These are phyloP conservation scores for Asteroscopus sphinx DNA, from an alignment of 2,888 invertebrate genomes.

Conservation along the genomic window DNA sequence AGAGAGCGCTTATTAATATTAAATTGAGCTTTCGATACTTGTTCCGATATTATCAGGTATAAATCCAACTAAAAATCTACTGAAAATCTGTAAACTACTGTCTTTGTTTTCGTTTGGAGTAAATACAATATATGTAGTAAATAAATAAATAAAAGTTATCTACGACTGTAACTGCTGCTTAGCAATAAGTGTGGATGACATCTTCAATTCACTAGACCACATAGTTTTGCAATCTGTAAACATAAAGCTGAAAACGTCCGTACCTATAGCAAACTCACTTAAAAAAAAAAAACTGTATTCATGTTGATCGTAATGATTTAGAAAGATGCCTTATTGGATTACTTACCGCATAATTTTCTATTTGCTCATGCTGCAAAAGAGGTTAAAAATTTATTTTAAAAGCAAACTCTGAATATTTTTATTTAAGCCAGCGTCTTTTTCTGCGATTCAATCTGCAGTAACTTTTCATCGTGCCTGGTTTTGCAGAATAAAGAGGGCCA, in stretches of 20 bases:
- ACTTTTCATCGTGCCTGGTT: constrained; percentile 72
- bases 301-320: constrained; percentile 14
- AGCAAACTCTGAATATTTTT: constrained; percentile 46
- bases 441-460: constrained; percentile 77
- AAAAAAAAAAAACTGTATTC: constrained; percentile 15
- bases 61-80: neutral
- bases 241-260: constrained; percentile 13
- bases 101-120: no score
- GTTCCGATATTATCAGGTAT: constrained; percentile 8
- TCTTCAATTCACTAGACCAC: constrained; percentile 15
- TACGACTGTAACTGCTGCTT: constrained; percentile 8
- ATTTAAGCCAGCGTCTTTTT: constrained; percentile 62
- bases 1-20: constrained; percentile 36
- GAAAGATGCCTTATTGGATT: constrained; percentile 11
- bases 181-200: constrained; percentile 4
- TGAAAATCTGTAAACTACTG: no score
- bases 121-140: no score
- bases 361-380: constrained; percentile 29
- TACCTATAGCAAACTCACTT: constrained; percentile 2
- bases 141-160: no score
- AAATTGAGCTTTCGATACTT: constrained; percentile 13
- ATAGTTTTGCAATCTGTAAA: constrained; percentile 20
- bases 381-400: constrained; percentile 40
- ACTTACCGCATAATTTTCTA: constrained; percentile 37
- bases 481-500: constrained; percentile 62